Conservation (phyloP, 2,113 vertebrate species). For the Spilogale gracilis region DNA sequence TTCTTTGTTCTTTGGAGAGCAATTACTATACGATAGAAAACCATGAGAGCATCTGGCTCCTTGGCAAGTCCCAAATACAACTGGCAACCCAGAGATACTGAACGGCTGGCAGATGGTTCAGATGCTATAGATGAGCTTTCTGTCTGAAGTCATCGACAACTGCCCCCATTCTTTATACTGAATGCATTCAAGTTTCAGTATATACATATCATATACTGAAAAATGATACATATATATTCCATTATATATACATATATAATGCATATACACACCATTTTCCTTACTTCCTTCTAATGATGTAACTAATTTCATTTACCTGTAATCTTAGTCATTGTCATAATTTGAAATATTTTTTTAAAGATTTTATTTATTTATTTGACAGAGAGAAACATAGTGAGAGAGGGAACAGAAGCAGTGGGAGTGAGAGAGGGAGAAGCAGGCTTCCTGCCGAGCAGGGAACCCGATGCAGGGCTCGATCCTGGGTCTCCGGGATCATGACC, state of each 20-base stretch:
- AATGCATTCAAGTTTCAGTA: background rate
- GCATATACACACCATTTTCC: background rate
- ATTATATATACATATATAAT: background rate
- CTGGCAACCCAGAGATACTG: conserved; percentile 68
- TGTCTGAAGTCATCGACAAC: conserved; percentile 44
- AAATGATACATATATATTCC: background rate
- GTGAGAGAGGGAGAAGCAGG: no score
- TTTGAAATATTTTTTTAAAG: background rate
- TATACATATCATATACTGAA: background rate
- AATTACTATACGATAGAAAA: conserved; percentile 75
- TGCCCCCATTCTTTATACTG: conserved; percentile 34
- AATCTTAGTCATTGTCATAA: background rate
- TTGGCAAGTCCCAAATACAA: conserved; percentile 77
- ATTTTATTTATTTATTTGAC: background rate
- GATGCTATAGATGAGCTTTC: conserved; percentile 40
- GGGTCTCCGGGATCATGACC: no score
- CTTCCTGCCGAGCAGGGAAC: no score
- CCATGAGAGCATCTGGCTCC: conserved; percentile 76
- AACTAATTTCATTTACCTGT: background rate
- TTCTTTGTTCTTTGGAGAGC: conserved; percentile 58
- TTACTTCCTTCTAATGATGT: background rate
- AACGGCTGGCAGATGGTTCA: conserved; percentile 75
- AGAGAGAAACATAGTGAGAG: no score
- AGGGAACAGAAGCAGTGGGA: no score
- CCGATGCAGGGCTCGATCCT: no score